phyloP scores from a whole-genome alignment of 1,140 invertebrate genomes.

The Ectropis grisescens region DNA sequence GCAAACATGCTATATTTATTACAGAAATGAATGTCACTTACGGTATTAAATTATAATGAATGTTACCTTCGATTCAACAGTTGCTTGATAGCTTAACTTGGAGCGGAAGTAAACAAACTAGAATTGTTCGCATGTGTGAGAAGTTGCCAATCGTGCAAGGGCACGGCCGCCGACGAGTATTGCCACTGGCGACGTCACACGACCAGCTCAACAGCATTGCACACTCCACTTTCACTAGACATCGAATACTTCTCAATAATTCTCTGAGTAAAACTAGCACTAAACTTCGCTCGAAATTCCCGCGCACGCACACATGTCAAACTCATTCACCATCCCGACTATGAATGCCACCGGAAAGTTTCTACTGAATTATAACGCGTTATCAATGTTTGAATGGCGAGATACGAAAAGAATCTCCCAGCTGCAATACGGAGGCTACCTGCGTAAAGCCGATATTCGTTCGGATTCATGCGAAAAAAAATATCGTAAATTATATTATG shows the following conservation, averaged over 20 bases:
- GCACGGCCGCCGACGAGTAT: slow-evolving; percentile 14
- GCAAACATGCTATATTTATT: too few species aligned
- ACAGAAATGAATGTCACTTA: too few species aligned
- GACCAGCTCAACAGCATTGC: slow-evolving; percentile 20
- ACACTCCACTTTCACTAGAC: slow-evolving; percentile 44
- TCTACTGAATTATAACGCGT: too few species aligned
- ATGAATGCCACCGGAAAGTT: slow-evolving; percentile 3
- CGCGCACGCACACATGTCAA: slow-evolving; percentile 37
- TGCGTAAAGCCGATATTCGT: too few species aligned
- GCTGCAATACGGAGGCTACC: too few species aligned
- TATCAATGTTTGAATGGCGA: too few species aligned
- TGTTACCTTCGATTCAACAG: too few species aligned
- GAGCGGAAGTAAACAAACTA: slow-evolving; percentile 5
- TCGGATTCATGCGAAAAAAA: too few species aligned
- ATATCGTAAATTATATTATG: slow-evolving; percentile 1
- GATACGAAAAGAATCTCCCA: too few species aligned
- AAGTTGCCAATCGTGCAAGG: slow-evolving; percentile 44
- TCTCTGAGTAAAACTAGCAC: background rate
- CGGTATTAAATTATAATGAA: too few species aligned
- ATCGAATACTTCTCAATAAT: slow-evolving; percentile 11
- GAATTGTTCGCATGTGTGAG: slow-evolving; percentile 38
- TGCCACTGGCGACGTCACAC: slow-evolving; percentile 30
- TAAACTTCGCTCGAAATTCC: slow-evolving; percentile 34
- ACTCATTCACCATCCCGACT: slow-evolving; percentile 20
- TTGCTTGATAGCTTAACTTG: too few species aligned